Evolutionary conservation across 2,888 invertebrate species (phyloP).

Genomic region (Metacarcinus magister): DNA sequence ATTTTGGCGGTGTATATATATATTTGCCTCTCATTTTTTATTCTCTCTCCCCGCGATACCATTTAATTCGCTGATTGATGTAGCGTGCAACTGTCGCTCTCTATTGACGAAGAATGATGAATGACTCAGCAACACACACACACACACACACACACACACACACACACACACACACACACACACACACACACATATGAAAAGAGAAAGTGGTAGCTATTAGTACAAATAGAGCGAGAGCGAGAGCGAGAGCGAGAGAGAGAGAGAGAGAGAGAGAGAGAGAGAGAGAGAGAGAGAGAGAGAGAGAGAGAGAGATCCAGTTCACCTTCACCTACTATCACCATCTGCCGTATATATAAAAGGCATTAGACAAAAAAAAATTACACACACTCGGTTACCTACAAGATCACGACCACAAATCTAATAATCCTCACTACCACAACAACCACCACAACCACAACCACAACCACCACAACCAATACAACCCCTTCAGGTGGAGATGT

Average conservation of each 20-base stretch:
- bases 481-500: neutral
- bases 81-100: constrained; percentile 6
- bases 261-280: too few relatives aligned
- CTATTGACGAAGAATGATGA: constrained; percentile 16
- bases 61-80: constrained; percentile 39
- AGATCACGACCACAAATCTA: neutral
- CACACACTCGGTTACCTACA: neutral
- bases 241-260: too few relatives aligned
- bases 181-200: too few relatives aligned
- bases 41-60: too few relatives aligned
- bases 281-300: too few relatives aligned
- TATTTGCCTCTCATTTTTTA: neutral
- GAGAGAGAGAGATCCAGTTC: too few relatives aligned
- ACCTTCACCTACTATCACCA: too few relatives aligned
- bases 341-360: neutral
- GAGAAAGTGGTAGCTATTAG: too few relatives aligned
- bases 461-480: neutral
- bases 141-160: constrained; percentile 39
- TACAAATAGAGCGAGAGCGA: too few relatives aligned
- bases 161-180: neutral
- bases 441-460: neutral
- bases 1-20: too few relatives aligned
- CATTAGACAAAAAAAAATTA: neutral
- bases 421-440: neutral
- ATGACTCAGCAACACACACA: constrained; percentile 18